Evolutionary conservation across 2,888 invertebrate species (phyloP).

Genomic region (Mimachlamys varia): DNA sequence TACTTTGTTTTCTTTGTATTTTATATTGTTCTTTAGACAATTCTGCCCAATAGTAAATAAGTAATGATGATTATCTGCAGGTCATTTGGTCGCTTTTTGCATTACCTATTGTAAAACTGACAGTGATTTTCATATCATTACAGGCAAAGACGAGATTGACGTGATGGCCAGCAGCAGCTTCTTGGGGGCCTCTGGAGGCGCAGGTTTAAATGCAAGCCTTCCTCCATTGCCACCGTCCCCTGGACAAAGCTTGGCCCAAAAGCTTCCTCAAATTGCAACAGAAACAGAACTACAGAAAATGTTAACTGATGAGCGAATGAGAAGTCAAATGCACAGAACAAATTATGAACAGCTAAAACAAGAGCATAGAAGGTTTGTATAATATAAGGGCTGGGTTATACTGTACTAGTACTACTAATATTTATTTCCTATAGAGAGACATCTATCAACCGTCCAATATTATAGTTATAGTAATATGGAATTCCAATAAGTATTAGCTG

Average conservation of each 20-base stretch:
- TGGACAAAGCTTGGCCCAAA: conserved; percentile 59
- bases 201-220: conserved; percentile 48
- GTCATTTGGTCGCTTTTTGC: too few species aligned
- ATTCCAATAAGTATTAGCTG: too few species aligned
- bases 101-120: too few species aligned
- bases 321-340: conserved; percentile 79
- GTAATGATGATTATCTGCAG: too few species aligned
- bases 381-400: background rate
- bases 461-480: too few species aligned
- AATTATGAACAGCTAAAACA: conserved; percentile 80
- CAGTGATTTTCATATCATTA: background rate
- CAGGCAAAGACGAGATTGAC: background rate
- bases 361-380: conserved; percentile 77
- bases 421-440: too few species aligned
- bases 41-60: too few species aligned
- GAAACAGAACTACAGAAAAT: conserved; percentile 80
- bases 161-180: conserved; percentile 57
- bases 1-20: too few species aligned
- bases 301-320: conserved; percentile 79
- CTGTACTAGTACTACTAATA: too few species aligned
- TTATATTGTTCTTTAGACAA: too few species aligned
- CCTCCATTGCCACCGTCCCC: conserved; percentile 54
- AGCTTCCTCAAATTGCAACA: conserved; percentile 71
- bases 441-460: too few species aligned
- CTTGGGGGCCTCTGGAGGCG: conserved; percentile 52